These are phyloP conservation scores for Chionoecetes opilio DNA, from an alignment of 1,140 invertebrate species.

Conservation along the genomic window DNA sequence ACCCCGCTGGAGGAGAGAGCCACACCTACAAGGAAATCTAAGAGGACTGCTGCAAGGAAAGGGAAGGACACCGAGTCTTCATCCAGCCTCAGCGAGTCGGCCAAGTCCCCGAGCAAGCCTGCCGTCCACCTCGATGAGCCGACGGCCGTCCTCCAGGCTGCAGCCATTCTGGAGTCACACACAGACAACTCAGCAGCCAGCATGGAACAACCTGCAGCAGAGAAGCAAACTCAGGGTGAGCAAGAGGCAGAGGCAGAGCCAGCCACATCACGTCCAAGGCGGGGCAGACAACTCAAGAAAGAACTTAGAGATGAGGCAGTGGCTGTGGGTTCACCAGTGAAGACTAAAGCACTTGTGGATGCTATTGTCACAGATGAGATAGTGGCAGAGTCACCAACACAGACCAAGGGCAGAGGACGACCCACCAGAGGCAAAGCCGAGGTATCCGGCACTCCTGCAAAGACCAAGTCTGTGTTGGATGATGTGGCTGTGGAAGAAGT, in stretches of 20 bases:
- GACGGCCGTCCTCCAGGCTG: not conserved
- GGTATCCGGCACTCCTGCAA: too few species aligned
- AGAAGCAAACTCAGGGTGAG: not conserved
- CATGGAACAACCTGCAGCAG: not conserved
- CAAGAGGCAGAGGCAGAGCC: not conserved
- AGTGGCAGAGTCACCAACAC: too few species aligned
- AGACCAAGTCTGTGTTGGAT: too few species aligned
- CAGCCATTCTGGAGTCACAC: not conserved
- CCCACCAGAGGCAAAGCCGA: too few species aligned
- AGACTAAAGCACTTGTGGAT: too few species aligned
- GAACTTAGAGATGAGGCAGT: not conserved
- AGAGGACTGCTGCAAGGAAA: not conserved
- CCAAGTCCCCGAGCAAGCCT: not conserved
- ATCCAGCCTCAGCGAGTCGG: not conserved
- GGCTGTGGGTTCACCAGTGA: too few species aligned
- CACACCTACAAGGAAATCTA: not conserved
- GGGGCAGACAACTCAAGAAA: constrained; percentile 24
- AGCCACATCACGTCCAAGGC: not conserved
- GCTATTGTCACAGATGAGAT: too few species aligned
- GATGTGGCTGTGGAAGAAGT: too few species aligned
- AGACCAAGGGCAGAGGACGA: too few species aligned
- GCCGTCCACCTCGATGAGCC: not conserved
- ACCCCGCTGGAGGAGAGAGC: not conserved
- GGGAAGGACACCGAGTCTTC: not conserved
- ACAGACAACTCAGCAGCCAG: too few species aligned